Evolutionary conservation across 1,140 invertebrate genomes (phyloP), one percentile per base, ranked within the genome.

Genomic region (Eumaeus atala): DNA sequence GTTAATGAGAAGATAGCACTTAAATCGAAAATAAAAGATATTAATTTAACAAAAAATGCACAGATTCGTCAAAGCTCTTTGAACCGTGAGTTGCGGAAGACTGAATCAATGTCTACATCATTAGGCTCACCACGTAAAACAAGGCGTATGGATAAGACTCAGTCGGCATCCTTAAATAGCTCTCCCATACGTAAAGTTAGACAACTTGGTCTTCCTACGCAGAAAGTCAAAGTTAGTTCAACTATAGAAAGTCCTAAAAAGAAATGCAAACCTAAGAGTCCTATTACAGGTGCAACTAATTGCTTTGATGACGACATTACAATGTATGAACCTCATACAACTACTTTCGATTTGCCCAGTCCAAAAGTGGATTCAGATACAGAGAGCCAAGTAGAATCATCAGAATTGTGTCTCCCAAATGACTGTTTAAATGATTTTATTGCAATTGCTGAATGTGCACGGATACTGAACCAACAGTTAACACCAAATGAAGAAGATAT

Each of bases 281-380:
- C 70, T 11, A 21, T 70, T 35, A 64, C 76, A 47, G 68, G 70
- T 55, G 60, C 62, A 68, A 71, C 62, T 75, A 67, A 38, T 44
- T 44, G 62, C n/a, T 74, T 82, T 36, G 85, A 86, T 11, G 80
- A 85, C 59, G 85, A 88, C 61, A 70, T 88, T 0, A 87, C 85
- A 0, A 88, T 88, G 87, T 88, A 87, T 16, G 87, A 88, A 59
- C 71, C 83, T 4, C 82, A 87, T 34, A 85, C 83, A 50, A 85
- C 82, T 1, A 82, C 79, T 10, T 68, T 77, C 0, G 81, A 86
- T 53, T 77, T 81, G 28, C 69, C 77, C 1, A 74, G 67, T 11
- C 78, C 84, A 11, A 85, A 88, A 56, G 87, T 84, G 0, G 87
- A 88, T 48, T 81, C 75, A 0, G 87, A 88, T 44, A 44, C 14